Percentiles rank a stretch among this genome's conserved stretches.
Conservation (phyloP, 2,797 vertebrate genomes). For the Enteromius viviparus region DNA sequence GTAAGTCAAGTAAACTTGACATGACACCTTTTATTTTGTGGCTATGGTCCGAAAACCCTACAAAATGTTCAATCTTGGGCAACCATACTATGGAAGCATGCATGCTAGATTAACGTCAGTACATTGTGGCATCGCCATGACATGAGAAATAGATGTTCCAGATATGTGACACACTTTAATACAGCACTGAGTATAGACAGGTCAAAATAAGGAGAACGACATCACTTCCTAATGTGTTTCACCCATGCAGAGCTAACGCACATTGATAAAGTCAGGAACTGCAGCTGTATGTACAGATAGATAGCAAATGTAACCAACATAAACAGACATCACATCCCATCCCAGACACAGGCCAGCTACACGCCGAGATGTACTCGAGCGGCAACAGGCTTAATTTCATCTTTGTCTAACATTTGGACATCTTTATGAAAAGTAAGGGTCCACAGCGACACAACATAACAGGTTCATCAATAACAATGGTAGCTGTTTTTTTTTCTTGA, state of each 20-base stretch:
- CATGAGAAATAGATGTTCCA: slow-evolving; percentile 20
- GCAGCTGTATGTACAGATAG: slow-evolving; percentile 64
- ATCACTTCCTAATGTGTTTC: slow-evolving; percentile 21
- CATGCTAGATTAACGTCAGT: slow-evolving; percentile 30
- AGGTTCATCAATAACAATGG: slow-evolving; percentile 42
- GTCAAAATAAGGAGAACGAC: slow-evolving; percentile 22
- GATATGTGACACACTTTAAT: slow-evolving; percentile 41
- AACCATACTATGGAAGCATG: slow-evolving; percentile 28
- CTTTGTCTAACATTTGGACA: slow-evolving; percentile 30
- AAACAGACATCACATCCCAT: slow-evolving; percentile 57
- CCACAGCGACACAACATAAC: slow-evolving; percentile 39
- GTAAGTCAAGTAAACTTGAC: slow-evolving; percentile 39
- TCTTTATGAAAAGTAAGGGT: slow-evolving; percentile 54
- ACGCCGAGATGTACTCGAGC: slow-evolving; percentile 36
- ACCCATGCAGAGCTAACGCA: slow-evolving; percentile 53
- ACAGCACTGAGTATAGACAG: slow-evolving; percentile 30
- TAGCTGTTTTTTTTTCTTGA: slow-evolving; percentile 21
- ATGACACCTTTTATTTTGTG: slow-evolving; percentile 46
- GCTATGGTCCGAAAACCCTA: slow-evolving; percentile 41
- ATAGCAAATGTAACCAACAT: slow-evolving; percentile 60
- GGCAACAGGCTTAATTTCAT: slow-evolving; percentile 46
- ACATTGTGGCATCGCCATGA: slow-evolving; percentile 36
- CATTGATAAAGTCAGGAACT: slow-evolving; percentile 63
- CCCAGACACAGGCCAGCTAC: slow-evolving; percentile 48
- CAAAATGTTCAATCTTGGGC: slow-evolving; percentile 28